A percentile compares a stretch with the other conserved stretches of the same genome.
phyloP scores from a whole-genome alignment of 2,888 invertebrate genomes.

The Euplexia lucipara region DNA sequence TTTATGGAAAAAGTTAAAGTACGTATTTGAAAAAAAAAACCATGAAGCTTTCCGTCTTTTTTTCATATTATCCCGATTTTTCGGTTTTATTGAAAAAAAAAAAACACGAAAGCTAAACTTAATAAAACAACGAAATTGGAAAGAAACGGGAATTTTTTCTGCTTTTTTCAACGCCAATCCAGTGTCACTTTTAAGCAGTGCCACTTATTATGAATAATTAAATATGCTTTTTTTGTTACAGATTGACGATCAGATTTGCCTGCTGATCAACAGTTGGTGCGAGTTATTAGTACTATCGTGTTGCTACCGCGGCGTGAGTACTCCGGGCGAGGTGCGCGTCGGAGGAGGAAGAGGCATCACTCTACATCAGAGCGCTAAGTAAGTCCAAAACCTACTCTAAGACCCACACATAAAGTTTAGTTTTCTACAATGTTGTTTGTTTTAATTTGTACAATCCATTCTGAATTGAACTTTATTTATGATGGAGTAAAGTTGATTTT shows the following conservation, averaged over 20 bases:
- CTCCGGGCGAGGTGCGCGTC: constrained; percentile 97
- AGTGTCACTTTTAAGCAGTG: too few relatives aligned
- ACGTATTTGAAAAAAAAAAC: too few relatives aligned
- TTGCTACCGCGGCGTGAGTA: constrained; percentile 97
- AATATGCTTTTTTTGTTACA: constrained; percentile 73
- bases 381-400: constrained; percentile 50
- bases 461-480: neutral
- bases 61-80: too few relatives aligned
- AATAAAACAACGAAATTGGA: too few relatives aligned
- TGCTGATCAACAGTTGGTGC: constrained; percentile 99
- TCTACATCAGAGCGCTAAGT: constrained; percentile 91
- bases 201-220: neutral
- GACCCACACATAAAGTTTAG: too few relatives aligned
- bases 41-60: too few relatives aligned
- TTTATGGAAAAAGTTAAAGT: too few relatives aligned
- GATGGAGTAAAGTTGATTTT: neutral
- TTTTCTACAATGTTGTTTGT: neutral
- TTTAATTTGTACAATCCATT: neutral
- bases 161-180: too few relatives aligned
- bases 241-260: constrained; percentile 99
- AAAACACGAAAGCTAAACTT: too few relatives aligned
- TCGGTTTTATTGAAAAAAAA: too few relatives aligned
- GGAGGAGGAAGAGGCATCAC: constrained; percentile 87
- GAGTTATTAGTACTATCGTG: constrained; percentile 97
- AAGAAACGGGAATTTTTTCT: too few relatives aligned